Percentiles rank a stretch among this genome's conserved stretches.
Conservation (phyloP, 1,140 invertebrate genomes). For the Hyles vespertilio region DNA sequence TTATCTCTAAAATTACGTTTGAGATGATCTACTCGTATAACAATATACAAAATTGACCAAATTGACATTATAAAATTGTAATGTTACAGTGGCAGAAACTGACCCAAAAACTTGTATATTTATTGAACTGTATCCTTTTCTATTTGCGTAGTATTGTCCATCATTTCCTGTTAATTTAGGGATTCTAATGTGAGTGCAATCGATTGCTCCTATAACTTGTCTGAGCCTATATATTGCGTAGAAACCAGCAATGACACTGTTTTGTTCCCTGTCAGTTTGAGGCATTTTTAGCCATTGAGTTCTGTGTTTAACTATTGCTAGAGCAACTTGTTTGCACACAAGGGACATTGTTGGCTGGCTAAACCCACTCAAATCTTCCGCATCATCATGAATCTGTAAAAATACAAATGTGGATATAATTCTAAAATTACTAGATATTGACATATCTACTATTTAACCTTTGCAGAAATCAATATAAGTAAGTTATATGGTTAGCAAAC, state of each 20-base stretch:
- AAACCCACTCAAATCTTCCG: conserved; percentile 11
- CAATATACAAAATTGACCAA: neutral
- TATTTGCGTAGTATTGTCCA: conserved; percentile 14
- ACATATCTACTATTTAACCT: neutral
- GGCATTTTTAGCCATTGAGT: conserved; percentile 16
- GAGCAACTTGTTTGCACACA: conserved; percentile 16
- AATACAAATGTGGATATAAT: conserved; percentile 8
- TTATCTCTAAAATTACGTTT: conserved; percentile 13
- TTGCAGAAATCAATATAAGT: no score
- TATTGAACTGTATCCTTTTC: conserved; percentile 17
- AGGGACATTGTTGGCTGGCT: conserved; percentile 10
- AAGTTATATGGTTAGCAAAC: no score
- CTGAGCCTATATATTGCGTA: conserved; percentile 16
- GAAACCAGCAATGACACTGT: conserved; percentile 16
- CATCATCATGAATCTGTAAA: conserved; percentile 19
- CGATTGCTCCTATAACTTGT: conserved; percentile 19
- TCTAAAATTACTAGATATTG: conserved; percentile 3
- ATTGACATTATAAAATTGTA: neutral
- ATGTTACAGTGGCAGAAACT: neutral
- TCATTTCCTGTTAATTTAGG: conserved; percentile 10
- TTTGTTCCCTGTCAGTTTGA: conserved; percentile 5
- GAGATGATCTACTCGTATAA: conserved; percentile 7
- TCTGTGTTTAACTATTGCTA: conserved; percentile 10
- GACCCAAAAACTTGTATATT: conserved; percentile 4
- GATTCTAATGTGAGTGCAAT: conserved; percentile 20